phyloP scores from a whole-genome alignment of 2,888 invertebrate species.

The Synergus laeviventris region DNA sequence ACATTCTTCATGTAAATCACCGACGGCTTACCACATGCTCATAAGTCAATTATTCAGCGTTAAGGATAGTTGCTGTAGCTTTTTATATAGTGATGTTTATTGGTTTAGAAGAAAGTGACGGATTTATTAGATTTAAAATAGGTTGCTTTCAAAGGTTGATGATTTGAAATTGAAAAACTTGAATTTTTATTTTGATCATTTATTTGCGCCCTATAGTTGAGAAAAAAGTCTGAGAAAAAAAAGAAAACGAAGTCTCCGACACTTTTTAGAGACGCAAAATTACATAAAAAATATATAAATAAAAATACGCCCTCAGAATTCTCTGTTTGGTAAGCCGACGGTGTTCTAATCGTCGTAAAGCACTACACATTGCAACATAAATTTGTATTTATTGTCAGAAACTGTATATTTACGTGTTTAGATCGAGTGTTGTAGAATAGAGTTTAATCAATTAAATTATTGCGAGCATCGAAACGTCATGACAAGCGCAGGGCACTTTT shows the following conservation, averaged over 20 bases:
- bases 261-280: neutral
- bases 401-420: slow-evolving; percentile 36
- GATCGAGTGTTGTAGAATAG: slow-evolving; percentile 36
- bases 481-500: slow-evolving; percentile 38
- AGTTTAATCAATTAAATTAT: slow-evolving; percentile 31
- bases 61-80: neutral
- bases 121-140: neutral
- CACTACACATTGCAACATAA: slow-evolving; percentile 31
- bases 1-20: neutral
- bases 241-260: no score
- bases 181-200: neutral
- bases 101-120: neutral
- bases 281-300: neutral
- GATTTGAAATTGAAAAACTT: neutral
- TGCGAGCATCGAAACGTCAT: slow-evolving; percentile 30
- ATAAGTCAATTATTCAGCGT: slow-evolving; percentile 29
- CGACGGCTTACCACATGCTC: slow-evolving; percentile 16
- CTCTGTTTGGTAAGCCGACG: slow-evolving; percentile 14
- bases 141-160: neutral
- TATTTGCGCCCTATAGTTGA: neutral
- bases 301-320: neutral
- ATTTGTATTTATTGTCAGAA: slow-evolving; percentile 31
- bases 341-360: slow-evolving; percentile 24
- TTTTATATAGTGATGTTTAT: neutral
- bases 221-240: slow-evolving; percentile 24